These are phyloP conservation scores for Eristalis pertinax DNA, from an alignment of 2,888 invertebrate genomes.

Conservation along the genomic window DNA sequence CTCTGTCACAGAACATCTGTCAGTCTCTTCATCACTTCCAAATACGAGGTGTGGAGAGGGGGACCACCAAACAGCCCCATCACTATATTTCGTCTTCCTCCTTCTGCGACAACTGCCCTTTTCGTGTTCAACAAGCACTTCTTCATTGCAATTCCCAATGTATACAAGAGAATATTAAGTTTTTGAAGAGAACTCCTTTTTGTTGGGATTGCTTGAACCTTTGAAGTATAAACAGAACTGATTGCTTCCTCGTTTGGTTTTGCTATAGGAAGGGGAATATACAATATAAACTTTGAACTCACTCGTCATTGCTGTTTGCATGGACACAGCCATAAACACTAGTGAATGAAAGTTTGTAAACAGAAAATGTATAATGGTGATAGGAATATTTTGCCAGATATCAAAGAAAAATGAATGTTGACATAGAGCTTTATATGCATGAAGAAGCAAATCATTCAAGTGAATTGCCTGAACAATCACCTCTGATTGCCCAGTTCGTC, in stretches of 20 bases:
- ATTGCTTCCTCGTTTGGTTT: slow-evolving; percentile 58
- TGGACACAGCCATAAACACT: slow-evolving; percentile 17
- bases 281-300: slow-evolving; percentile 54
- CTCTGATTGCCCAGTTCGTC: too few relatives aligned
- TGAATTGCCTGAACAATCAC: too few relatives aligned
- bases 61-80: neutral
- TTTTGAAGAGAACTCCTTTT: slow-evolving; percentile 18
- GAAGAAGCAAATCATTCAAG: too few relatives aligned
- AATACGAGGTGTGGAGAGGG: neutral
- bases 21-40: neutral
- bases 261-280: slow-evolving; percentile 7
- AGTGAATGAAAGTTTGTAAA: neutral
- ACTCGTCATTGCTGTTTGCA: slow-evolving; percentile 36
- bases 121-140: slow-evolving; percentile 12
- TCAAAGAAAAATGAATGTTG: too few relatives aligned
- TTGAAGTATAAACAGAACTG: slow-evolving; percentile 58
- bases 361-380: neutral
- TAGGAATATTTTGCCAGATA: too few relatives aligned
- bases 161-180: slow-evolving; percentile 18
- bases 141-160: slow-evolving; percentile 17
- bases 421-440: too few relatives aligned
- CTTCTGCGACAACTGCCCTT: neutral
- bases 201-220: slow-evolving; percentile 8
- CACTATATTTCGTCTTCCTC: neutral
- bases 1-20: slow-evolving; percentile 17